Conservation (phyloP, 2,113 vertebrate genomes). For the Hyaena hyaena region DNA sequence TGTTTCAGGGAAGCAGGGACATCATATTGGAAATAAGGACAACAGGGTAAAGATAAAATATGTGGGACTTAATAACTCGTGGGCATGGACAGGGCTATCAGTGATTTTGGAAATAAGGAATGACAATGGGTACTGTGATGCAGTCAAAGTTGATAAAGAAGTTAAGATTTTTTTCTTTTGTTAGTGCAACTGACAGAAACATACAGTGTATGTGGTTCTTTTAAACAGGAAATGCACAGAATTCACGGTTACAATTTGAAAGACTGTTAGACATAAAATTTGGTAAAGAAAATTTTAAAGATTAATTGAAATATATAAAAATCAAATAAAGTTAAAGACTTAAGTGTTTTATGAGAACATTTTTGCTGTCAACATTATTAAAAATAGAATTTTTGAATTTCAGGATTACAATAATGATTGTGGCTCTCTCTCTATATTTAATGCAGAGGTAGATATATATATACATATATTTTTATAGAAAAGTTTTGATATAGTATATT, state of each 20-base stretch:
- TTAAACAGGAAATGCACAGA: neutral
- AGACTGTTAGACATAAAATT: neutral
- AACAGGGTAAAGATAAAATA: neutral
- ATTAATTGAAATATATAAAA: neutral
- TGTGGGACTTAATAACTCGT: neutral
- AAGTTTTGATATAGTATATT: neutral
- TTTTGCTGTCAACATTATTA: neutral
- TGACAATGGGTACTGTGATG: neutral
- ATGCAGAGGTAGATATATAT: neutral
- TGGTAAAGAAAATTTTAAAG: neutral
- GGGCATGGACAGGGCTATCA: neutral
- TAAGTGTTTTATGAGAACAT: neutral
- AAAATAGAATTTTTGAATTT: neutral
- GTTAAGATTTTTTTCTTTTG: neutral
- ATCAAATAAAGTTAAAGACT: neutral
- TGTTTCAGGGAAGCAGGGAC: neutral
- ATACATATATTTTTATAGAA: neutral
- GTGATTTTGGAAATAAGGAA: neutral
- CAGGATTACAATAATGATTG: neutral
- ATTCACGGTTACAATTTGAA: neutral
- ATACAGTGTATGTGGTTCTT: neutral
- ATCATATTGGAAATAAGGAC: neutral
- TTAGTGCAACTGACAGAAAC: neutral
- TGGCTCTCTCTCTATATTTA: neutral
- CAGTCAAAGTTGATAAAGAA: neutral